Evolutionary conservation across 2,113 vertebrate species (phyloP), one percentile per base, ranked within the genome.

Genomic region (Procavia capensis): DNA sequence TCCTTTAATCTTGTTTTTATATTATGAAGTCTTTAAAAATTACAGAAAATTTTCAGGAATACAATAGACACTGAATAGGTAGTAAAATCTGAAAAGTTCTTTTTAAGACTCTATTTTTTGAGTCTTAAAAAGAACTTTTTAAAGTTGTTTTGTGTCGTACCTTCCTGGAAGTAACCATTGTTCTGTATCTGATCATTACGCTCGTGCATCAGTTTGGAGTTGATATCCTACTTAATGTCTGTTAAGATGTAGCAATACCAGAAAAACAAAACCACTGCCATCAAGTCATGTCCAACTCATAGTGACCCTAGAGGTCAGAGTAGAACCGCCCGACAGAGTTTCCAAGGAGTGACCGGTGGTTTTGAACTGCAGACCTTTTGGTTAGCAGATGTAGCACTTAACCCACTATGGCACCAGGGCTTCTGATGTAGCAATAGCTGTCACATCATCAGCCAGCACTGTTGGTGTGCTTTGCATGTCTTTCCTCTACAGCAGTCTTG

Each of bases 91-190:
- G 63, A 43, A 5, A 39, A 88, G 54, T 54, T 78, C 83, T 66
- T 80, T 87, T 90, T 36, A 85, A 87, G 50, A 47, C 78, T 75
- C 39, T n/a, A n/a, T n/a, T n/a, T n/a, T n/a, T n/a, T n/a, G n/a
- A n/a, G n/a, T n/a, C n/a, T n/a, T n/a, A n/a, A n/a, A n/a, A n/a
- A n/a, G n/a, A n/a, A n/a, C n/a, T n/a, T n/a, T n/a, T n/a, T 43
- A 54, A 72, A 59, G 36, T 57, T 47, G 68, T 66, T 72, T 70
- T 20, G 24, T 43, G 68, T 25, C 72, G 78, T 29, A 19, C 27
- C 41, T 81, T 43, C 57, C 0, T 47, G 47, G 50, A 47, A 27
- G 34, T 57, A 82, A 34, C 83, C 20, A 14, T 1, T 14, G 6
- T 39, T 76, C 41, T 76, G 5, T 57, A 61, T 93, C 54, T 1